Base-by-base conservation (phyloP, 1,140 invertebrate genomes). In the Drosophila sp. region DNA sequence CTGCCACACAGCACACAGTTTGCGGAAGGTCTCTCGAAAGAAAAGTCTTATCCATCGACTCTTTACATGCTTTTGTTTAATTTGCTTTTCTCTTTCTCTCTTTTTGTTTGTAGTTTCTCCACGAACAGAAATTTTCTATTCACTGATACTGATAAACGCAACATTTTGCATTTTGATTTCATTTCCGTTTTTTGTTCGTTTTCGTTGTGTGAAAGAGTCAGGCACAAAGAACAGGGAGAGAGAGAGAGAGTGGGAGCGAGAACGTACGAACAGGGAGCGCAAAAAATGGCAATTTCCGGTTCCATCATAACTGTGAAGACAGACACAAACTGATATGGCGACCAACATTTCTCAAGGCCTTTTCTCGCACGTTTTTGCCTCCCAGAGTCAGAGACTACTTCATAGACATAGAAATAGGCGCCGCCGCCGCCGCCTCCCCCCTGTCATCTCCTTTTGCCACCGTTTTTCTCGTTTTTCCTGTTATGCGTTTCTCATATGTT, bases 251-350 rank as follows among this genome's bases (percentile, higher is more conserved):
- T n/a, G 40, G n/a, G 3, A 3, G n/a, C n/a, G n/a, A 17, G 30
- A 35, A 65, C 56, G 38, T 75, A 72, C 68, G 63, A 41, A 41
- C 40, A 41, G 40, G 40, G 30, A 30, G 4, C 11, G 11, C 10
- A 64, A 66, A 87, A 86, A 83, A 80, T 78, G 63, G 72, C 72
- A 87, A 89, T 87, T 89, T 89, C 83, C 83, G 44, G 76, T 76
- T 80, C 64, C 55, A 80, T 80, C 76, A 74, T 64, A 35, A 62
- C 41, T 47, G 44, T 50, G n/a, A 33, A 62, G 60, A 30, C 7
- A 62, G 27, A 44, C 25, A 29, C 27, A 17, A 27, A n/a, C 38
- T 44, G 32, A 25, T 60, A 61, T 73, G 35, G 65, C n/a, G 44
- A 44, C 54, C 60, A 72, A 60, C 63, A 75, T 75, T 75, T 75